Base-by-base conservation (phyloP, 2,113 vertebrate species). In the Anoplopoma fimbria region DNA sequence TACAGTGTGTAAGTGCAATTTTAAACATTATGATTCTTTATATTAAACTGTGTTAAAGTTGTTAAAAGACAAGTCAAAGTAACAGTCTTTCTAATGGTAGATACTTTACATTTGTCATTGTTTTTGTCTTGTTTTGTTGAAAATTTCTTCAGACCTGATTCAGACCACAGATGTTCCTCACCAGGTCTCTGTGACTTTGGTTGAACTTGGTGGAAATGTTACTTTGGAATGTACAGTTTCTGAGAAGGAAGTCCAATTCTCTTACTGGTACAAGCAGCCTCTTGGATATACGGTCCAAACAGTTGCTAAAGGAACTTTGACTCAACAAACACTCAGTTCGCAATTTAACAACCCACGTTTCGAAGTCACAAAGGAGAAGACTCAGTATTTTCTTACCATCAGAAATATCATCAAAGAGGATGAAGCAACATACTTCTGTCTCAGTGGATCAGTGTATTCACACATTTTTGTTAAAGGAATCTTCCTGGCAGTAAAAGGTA, bases 341-440 rank as follows among this genome's bases (percentile, higher is more conserved):
- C 17, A 51, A 21, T 84, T 72, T 67, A 0, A 12, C 3, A 79
- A 71, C 6, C 10, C 79, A 53, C 73, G 77, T 57, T 88, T 90
- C 9, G 15, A 0, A 6, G 0, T 60, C 8, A 34, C 1, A 29
- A 49, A 7, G 12, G 0, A 0, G 6, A 12, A 2, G 2, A 0
- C 1, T 13, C 1, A 14, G 0, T 19, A 67, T 72, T 10, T 2
- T 60, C 79, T 93, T 5, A 34, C 1, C 5, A 89, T 93, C 70
- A 70, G 0, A 63, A 86, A 92, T 49, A 58, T 85, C 0, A 88
- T 13, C 33, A 89, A 86, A 91, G 85, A 90, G 12, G 92, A 92
- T 62, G 89, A 90, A 78, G 90, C 63, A 14, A 86, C 65, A 5
- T 91, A 92, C 58, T n/a, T 89, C 33, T 92, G 91, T 72, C 86